Evolutionary conservation across 1,140 invertebrate genomes (phyloP).

Genomic region (Drosophila obscura): DNA sequence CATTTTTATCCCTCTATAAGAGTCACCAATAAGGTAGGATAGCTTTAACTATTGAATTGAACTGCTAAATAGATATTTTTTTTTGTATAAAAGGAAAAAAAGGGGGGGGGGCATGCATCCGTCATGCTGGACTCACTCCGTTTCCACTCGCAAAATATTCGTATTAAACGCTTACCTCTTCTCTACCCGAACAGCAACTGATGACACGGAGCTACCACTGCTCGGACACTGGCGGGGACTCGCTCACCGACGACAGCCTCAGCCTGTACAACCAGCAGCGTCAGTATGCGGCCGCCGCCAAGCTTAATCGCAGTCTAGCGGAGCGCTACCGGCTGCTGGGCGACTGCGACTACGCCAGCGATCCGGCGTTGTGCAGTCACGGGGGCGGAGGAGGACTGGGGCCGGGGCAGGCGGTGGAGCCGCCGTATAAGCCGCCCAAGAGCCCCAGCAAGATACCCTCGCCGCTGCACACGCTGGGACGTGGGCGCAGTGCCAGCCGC

Average conservation of each 20-base stretch:
- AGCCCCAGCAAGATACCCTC: constrained; percentile 87
- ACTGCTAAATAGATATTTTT: too few species aligned
- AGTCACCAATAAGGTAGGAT: too few species aligned
- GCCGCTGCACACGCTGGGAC: constrained; percentile 85
- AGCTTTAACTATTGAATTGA: too few species aligned
- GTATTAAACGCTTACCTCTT: not conserved
- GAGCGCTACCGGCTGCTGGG: constrained; percentile 75
- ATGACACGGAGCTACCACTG: constrained; percentile 83
- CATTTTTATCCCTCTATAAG: too few species aligned
- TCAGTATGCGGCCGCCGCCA: constrained; percentile 57
- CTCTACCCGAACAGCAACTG: constrained; percentile 30
- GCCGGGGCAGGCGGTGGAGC: constrained; percentile 31
- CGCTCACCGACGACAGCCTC: constrained; percentile 77
- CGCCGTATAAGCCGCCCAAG: constrained; percentile 85
- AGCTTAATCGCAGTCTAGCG: constrained; percentile 68
- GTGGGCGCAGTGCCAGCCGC: constrained; percentile 85
- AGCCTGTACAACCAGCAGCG: constrained; percentile 68
- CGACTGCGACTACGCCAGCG: constrained; percentile 80
- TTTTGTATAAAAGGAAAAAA: too few species aligned
- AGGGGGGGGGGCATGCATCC: too few species aligned
- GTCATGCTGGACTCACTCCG: too few species aligned
- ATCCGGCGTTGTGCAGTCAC: constrained; percentile 76
- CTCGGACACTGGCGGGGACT: constrained; percentile 66
- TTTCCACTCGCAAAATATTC: too few species aligned
- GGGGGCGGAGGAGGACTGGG: constrained; percentile 35